phyloP scores from a whole-genome alignment of 2,888 invertebrate species.

The Drosophila phalerata region DNA sequence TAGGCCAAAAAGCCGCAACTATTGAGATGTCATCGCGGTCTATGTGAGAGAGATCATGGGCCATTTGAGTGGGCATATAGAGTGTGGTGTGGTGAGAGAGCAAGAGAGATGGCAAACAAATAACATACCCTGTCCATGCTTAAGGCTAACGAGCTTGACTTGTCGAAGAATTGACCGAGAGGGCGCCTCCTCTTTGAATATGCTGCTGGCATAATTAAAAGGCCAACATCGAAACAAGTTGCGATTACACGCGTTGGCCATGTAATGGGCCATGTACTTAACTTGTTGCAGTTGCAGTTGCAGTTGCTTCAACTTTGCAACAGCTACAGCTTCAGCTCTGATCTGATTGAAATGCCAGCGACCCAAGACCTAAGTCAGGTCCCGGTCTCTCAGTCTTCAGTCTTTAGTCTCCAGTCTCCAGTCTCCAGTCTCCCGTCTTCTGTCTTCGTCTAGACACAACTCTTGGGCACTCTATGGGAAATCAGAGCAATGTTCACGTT shows the following conservation, averaged over 20 bases:
- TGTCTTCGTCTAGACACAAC: slow-evolving; percentile 48
- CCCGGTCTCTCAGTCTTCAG: slow-evolving; percentile 14
- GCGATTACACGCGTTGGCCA: slow-evolving; percentile 79
- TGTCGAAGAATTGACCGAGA: slow-evolving; percentile 47
- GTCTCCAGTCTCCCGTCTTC: no score
- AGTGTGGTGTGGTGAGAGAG: background rate
- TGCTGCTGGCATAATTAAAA: slow-evolving; percentile 74
- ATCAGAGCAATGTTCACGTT: slow-evolving; percentile 55
- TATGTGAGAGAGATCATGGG: slow-evolving; percentile 36
- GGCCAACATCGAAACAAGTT: slow-evolving; percentile 65
- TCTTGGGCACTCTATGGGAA: slow-evolving; percentile 56
- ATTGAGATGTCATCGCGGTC: slow-evolving; percentile 74
- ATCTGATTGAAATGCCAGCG: slow-evolving; percentile 75
- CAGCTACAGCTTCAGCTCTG: slow-evolving; percentile 20
- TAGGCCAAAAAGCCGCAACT: slow-evolving; percentile 62
- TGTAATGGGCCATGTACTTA: slow-evolving; percentile 77
- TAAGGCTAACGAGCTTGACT: slow-evolving; percentile 59
- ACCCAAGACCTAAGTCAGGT: slow-evolving; percentile 46
- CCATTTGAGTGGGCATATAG: slow-evolving; percentile 21
- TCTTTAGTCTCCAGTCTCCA: background rate
- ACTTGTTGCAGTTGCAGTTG: slow-evolving; percentile 57
- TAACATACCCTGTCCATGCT: slow-evolving; percentile 61
- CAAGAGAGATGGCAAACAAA: slow-evolving; percentile 49
- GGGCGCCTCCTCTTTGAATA: slow-evolving; percentile 57
- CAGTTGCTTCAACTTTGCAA: slow-evolving; percentile 6